Evolutionary conservation across 64 coral and sea anemone genomes (phyloP).

Genomic region (Montipora cactus): DNA sequence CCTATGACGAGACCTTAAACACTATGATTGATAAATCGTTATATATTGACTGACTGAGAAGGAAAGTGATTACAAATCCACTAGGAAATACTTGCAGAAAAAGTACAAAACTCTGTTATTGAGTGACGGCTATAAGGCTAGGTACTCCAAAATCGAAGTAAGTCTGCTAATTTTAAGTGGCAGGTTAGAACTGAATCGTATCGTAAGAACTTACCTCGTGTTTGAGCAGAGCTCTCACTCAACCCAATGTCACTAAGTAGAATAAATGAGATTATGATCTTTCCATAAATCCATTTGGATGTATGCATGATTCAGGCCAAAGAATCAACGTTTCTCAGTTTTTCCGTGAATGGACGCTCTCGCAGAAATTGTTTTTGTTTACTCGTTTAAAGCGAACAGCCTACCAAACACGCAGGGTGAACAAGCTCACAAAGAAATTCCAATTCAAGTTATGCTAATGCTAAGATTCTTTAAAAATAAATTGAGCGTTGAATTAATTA

Average conservation of each 20-base stretch:
- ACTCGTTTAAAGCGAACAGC: neutral
- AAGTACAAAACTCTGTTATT: too few species aligned
- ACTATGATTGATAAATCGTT: too few species aligned
- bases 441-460: conserved; percentile 19
- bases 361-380: neutral
- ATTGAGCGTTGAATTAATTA: neutral
- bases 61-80: too few species aligned
- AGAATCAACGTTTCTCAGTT: neutral
- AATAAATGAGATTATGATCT: neutral
- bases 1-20: too few species aligned
- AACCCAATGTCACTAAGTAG: neutral
- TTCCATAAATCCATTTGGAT: conserved; percentile 2
- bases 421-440: neutral
- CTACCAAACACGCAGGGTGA: too few species aligned
- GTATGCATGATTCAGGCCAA: neutral
- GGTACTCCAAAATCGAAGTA: too few species aligned
- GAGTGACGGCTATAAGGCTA: too few species aligned
- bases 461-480: neutral
- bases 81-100: too few species aligned
- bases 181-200: neutral
- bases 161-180: too few species aligned
- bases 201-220: neutral
- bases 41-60: too few species aligned
- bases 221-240: neutral
- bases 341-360: neutral